Percentiles rank a stretch among this genome's conserved stretches.
phyloP scores from a whole-genome alignment of 2,888 invertebrate genomes.

The Volucella inanis region DNA sequence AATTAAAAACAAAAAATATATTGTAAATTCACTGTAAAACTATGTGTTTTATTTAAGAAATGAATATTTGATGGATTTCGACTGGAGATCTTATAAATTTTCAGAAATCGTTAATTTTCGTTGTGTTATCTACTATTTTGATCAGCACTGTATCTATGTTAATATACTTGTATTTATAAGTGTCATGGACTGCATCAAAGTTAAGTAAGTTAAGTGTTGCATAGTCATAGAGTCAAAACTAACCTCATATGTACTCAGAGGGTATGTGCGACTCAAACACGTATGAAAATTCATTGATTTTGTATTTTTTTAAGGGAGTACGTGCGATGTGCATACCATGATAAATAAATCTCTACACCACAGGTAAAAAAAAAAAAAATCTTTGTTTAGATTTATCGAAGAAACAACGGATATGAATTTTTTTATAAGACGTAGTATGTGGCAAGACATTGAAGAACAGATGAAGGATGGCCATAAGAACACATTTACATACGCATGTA shows the following conservation, averaged over 20 bases:
- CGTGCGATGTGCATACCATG: slow-evolving; percentile 34
- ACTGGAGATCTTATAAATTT: neutral
- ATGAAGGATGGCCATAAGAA: too few species aligned
- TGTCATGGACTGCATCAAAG: slow-evolving; percentile 47
- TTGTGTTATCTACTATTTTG: neutral
- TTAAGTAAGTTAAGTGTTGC: slow-evolving; percentile 24
- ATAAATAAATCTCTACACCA: slow-evolving; percentile 66
- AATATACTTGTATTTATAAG: slow-evolving; percentile 35
- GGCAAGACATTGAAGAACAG: slow-evolving; percentile 31
- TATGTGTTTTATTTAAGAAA: neutral
- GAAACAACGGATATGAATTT: slow-evolving; percentile 47
- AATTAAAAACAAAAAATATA: neutral
- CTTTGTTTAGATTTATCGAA: slow-evolving; percentile 51
- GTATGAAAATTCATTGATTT: slow-evolving; percentile 68
- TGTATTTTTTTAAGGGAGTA: slow-evolving; percentile 44
- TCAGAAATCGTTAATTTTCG: neutral
- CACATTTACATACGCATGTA: too few species aligned
- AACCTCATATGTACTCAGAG: slow-evolving; percentile 28
- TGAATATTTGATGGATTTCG: neutral
- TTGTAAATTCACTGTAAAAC: neutral
- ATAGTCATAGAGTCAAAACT: slow-evolving; percentile 43
- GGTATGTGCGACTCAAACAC: slow-evolving; percentile 55
- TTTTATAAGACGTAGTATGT: slow-evolving; percentile 9
- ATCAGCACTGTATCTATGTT: neutral
- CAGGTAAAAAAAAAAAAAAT: slow-evolving; percentile 55